Evolutionary conservation across 2,888 invertebrate genomes (phyloP), one percentile per base, ranked within the genome.

Genomic region (Scaptomyza reducta): DNA sequence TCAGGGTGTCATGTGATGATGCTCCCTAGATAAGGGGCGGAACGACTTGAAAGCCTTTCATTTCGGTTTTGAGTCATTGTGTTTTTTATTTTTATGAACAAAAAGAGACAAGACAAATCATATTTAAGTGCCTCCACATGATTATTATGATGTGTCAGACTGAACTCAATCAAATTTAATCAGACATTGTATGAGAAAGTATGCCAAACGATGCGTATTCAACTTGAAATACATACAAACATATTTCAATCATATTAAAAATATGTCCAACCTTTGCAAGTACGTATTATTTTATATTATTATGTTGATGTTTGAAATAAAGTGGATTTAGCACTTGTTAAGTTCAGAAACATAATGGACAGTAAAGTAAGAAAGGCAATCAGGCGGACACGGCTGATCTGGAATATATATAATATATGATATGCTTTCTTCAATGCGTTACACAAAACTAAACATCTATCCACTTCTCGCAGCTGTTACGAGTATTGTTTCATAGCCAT

Each of bases 1-100:
- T 35, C n/a, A 11, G 46, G 6, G 44, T 53, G 60, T 55, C 71
- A 74, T 57, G 45, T 74, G 74, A 58, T 47, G 31, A 47, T 31
- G 27, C 33, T 29, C 35, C n/a, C 57, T 9, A 10, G 10, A 33
- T 13, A 31, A 31, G 31, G 31, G 27, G 22, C 22, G 2, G 22
- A 22, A 22, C 5, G 22, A 22, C 22, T 22, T 22, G 3, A 22
- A 22, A 22, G 22, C 22, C 3, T 22, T 22, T 22, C 22, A 22
- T 22, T 22, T 22, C 7, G 29, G 18, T 27, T 38, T 33, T 25
- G 7, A 59, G 14, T 38, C 35, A 49, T 38, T 35, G 10, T 49
- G 10, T 35, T 9, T 27, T 35, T 27, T 35, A 2, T 35, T 6
- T 9, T 9, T 3, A 2, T 7, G 9, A 11, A n/a, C n/a, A 16